Evolutionary conservation across 2,797 vertebrate species (phyloP), one percentile per base, ranked within the genome.

Genomic region (Coendou prehensilis): DNA sequence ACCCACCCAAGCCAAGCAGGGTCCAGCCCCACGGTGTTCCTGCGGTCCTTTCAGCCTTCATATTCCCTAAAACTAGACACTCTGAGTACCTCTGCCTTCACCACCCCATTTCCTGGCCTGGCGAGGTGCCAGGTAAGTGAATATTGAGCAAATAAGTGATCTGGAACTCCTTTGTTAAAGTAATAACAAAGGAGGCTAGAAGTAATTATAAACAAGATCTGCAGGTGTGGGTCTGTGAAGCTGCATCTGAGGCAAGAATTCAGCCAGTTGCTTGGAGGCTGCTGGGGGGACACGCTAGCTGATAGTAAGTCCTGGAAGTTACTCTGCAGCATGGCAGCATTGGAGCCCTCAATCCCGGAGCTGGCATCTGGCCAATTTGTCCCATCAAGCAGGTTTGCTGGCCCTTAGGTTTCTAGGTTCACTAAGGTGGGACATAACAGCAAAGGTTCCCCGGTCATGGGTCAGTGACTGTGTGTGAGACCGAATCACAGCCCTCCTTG

Each of bases 81-180:
- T 81, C 23, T 9, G n/a, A 37, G 57, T 30, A n/a, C 81, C 87
- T 54, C 57, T 37, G 17, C 75, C 69, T 52, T 56, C 41, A 41
- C 54, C 23, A 1, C 9, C 73, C 57, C 26, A 33, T 73, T 84
- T 79, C 67, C 81, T 75, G 45, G 59, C 83, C 63, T 92, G 92
- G 85, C 28, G 47, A 10, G 71, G 87, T 23, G 45, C 79, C 6
- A 13, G 52, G 87, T 63, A 78, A 91, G 73, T 93, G 91, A 91
- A 76, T 81, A 52, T 50, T 57, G 47, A 91, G 56, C 50, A 71
- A 95, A 69, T 95, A 57, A 96, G 89, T 95, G 94, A 61, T 30
- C 83, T 0, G 0, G 88, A 94, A 95, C 93, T 91, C 92, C 88
- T 93, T 87, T 75, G 79, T 92, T 79, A 52, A 75, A 86, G 57